Percentiles rank a stretch among this genome's conserved stretches.
Evolutionary conservation across 2,113 vertebrate species (phyloP).

Genomic region (Sphyrna mokarran): DNA sequence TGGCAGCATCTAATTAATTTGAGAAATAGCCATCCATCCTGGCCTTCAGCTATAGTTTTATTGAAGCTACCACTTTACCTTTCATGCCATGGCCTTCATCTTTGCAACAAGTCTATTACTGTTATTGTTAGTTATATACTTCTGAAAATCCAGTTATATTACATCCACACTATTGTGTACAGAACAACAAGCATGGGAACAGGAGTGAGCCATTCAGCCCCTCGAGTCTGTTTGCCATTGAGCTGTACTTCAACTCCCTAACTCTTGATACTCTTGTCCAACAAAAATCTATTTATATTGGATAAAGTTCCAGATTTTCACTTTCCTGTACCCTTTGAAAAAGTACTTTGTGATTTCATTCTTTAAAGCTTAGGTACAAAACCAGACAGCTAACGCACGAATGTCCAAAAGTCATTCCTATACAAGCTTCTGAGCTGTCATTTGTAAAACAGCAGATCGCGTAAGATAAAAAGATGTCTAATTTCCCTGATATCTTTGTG

Average conservation of each 20-base stretch:
- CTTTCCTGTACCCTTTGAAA: neutral
- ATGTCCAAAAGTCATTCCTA: neutral
- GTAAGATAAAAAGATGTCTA: neutral
- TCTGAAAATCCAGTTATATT: neutral
- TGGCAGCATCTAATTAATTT: neutral
- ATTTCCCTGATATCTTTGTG: neutral
- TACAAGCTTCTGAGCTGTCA: too few species aligned
- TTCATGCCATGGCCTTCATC: neutral
- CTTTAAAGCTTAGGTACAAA: neutral
- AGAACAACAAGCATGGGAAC: neutral
- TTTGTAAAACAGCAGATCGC: neutral
- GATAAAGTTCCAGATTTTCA: neutral
- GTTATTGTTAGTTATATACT: neutral
- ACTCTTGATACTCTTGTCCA: neutral
- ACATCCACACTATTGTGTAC: neutral
- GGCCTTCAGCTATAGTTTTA: neutral
- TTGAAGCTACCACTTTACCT: neutral
- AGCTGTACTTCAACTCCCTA: neutral
- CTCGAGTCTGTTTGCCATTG: neutral
- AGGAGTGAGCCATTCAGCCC: neutral
- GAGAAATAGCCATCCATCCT: neutral
- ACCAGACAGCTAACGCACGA: neutral
- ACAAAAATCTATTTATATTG: neutral
- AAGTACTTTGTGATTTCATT: neutral
- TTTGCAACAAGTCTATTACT: neutral